Percentiles rank a stretch among this genome's conserved stretches.
phyloP scores from a whole-genome alignment of 2,888 invertebrate species.

The Cyrtodaria siliqua region DNA sequence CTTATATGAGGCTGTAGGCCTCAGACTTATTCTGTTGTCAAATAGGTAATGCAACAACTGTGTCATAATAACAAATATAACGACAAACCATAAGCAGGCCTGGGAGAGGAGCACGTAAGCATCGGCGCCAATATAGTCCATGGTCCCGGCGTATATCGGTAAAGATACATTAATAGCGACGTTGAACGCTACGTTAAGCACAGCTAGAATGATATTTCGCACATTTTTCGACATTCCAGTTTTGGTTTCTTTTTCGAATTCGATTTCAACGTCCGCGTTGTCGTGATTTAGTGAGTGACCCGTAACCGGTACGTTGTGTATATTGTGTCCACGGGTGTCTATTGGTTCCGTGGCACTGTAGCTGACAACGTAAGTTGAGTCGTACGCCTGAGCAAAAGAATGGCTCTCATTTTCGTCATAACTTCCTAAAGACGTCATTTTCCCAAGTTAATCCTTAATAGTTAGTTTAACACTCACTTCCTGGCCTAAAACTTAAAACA shows the following conservation, averaged over 20 bases:
- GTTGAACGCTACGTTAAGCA: conserved; percentile 62
- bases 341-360: no score
- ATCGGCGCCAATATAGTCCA: conserved; percentile 62
- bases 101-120: conserved; percentile 62
- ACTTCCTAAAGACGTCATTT: no score
- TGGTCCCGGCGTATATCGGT: conserved; percentile 69
- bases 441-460: no score
- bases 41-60: conserved; percentile 51
- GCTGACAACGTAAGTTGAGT: no score
- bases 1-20: conserved; percentile 52
- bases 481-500: no score
- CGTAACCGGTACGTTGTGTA: no score
- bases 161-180: conserved; percentile 66
- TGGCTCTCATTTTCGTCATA: no score
- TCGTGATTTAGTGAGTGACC: no score
- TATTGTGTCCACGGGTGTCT: no score
- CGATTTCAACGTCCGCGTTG: conserved; percentile 8
- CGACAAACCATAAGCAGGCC: conserved; percentile 48
- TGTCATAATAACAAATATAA: conserved; percentile 61
- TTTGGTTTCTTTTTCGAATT: conserved; percentile 18
- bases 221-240: conserved; percentile 26
- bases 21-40: conserved; percentile 42
- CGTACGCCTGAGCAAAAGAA: no score
- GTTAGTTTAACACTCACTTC: no score
- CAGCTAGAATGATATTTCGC: conserved; percentile 47